These are phyloP conservation scores for Glaucopsyche alexis DNA, from an alignment of 2,888 invertebrate genomes.

Conservation along the genomic window DNA sequence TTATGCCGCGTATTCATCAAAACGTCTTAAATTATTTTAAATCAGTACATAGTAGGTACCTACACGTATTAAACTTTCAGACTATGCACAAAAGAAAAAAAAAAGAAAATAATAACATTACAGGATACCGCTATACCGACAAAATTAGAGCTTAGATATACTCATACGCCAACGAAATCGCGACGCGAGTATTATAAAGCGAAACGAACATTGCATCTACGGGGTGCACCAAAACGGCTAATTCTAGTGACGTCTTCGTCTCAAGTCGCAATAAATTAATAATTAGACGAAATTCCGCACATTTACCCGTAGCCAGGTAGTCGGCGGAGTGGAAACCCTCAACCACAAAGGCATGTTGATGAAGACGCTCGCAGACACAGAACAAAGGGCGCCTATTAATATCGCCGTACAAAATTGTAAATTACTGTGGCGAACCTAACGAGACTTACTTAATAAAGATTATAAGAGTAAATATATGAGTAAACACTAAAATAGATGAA, in stretches of 20 bases:
- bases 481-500: not conserved
- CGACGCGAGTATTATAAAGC: not conserved
- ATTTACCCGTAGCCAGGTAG: constrained; percentile 1
- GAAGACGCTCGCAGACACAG: constrained; percentile 55
- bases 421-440: constrained; percentile 32
- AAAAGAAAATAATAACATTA: no score
- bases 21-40: no score
- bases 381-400: constrained; percentile 42
- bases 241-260: not conserved
- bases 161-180: no score
- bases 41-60: no score
- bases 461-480: not conserved
- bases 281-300: constrained; percentile 43
- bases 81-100: no score
- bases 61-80: no score
- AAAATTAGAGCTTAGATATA: no score
- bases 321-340: constrained; percentile 58
- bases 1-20: no score
- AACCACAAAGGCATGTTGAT: constrained; percentile 61
- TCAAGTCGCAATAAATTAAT: constrained; percentile 19
- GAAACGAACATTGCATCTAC: not conserved
- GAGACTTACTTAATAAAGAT: constrained; percentile 31
- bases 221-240: constrained; percentile 1
- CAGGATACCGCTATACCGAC: no score
- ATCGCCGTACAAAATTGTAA: constrained; percentile 34